Base-by-base conservation (phyloP, 2,888 invertebrate genomes). In the Phorcus lineatus region DNA sequence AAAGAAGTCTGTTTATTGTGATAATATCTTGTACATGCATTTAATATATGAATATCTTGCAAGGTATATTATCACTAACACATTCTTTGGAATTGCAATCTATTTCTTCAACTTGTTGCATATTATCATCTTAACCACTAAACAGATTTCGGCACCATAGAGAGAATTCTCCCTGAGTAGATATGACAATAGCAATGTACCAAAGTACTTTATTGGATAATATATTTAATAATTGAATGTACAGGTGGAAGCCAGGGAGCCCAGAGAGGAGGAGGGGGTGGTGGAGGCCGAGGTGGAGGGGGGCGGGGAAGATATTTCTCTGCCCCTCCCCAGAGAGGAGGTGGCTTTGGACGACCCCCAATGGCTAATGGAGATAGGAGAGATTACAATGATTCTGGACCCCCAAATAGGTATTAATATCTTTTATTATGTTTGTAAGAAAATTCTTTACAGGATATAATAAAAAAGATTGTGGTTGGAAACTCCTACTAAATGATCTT, bases 221-320 rank as follows among this genome's bases (percentile, higher is more conserved):
- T 7, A 31, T 40, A 17, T 24, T 0, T 52, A 75, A 2, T 2
- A 75, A 17, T 40, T 40, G 11, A 9, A 16, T 19, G 76, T 52
- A 40, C 47, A 19, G 47, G 47, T 11, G 47, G 47, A 13, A 47
- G 47, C 47, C 47, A 47, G 47, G 47, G 47, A 19, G 67, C 76
- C 31, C 74, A 36, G 28, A 53, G 77, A 19, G 54, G 53, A 24
- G 31, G 76, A 13, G 28, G 83, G 22, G 79, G 81, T n/a, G 81
- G 81, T 0, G 28, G 19, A 6, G 80, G 83, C 13, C 70, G 81
- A 19, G 82, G 84, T 13, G 81, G 84, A n/a, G 74, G 82, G 9
- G 70, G 83, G 75, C 86, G 87, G 62, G 83, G 88, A 19, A 81
- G 87, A 19, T 87, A 86, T 76, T 87, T 85, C 77, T 88, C 87